A percentile compares a stretch with the other conserved stretches of the same genome.
phyloP scores from a whole-genome alignment of 23 tunicate species.

The Pegea sp. region DNA sequence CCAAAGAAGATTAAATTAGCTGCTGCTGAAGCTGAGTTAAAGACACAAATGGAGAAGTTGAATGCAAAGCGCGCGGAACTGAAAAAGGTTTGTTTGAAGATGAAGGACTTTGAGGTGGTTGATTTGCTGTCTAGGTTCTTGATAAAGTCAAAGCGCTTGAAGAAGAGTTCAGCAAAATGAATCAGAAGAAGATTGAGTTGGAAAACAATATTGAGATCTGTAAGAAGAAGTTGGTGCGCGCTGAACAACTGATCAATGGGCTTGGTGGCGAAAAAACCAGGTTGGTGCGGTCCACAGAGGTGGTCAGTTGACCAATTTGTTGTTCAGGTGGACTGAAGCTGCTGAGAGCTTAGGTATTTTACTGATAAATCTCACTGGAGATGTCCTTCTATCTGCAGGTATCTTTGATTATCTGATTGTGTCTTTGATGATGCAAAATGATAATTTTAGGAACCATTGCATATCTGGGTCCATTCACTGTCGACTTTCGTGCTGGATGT shows the following conservation, averaged over 20 bases:
- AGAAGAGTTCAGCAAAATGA: conserved; percentile 65
- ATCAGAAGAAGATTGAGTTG: conserved; percentile 59
- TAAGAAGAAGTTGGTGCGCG: conserved; percentile 67
- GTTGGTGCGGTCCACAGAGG: conserved; percentile 12
- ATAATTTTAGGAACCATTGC: conserved; percentile 53
- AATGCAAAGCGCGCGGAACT: conserved; percentile 78
- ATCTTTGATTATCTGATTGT: not conserved
- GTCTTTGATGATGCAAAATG: not conserved
- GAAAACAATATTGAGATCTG: conserved; percentile 86
- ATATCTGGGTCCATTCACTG: conserved; percentile 92
- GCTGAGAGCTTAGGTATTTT: conserved; percentile 38
- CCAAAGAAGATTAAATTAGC: conserved; percentile 88
- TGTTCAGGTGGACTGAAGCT: conserved; percentile 69
- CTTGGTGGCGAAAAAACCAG: conserved; percentile 88
- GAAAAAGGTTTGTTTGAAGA: conserved; percentile 40
- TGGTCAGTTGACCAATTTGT: too few relatives aligned
- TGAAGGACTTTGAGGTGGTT: not conserved
- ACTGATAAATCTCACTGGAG: conserved; percentile 64
- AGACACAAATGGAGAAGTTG: conserved; percentile 58
- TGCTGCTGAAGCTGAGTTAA: conserved; percentile 60
- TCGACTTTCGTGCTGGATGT: conserved; percentile 68
- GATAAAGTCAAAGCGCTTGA: conserved; percentile 76
- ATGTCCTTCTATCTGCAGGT: conserved; percentile 84
- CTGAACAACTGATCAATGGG: conserved; percentile 77
- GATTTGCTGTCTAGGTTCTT: conserved; percentile 48